Percentiles rank a stretch among this genome's conserved stretches.
These are phyloP conservation scores for Pseudococcus jackbeardsleyi DNA, from an alignment of 2,888 invertebrate species.

Conservation along the genomic window DNA sequence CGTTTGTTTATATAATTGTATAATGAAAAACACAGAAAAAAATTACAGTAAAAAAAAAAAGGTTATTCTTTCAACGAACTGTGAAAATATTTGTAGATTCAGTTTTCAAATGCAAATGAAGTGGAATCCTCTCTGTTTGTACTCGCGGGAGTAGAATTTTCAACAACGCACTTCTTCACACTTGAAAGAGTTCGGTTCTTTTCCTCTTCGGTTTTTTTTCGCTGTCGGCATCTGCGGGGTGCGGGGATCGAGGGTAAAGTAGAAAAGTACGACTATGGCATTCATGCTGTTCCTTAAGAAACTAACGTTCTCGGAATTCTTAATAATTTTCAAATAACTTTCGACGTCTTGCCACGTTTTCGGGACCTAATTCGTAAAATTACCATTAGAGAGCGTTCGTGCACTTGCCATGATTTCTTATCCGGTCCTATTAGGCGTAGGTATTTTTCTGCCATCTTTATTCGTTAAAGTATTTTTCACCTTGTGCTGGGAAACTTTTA, in stretches of 20 bases:
- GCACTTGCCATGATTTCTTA: constrained; percentile 36
- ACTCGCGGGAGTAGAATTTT: constrained; percentile 55
- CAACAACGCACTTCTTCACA: constrained; percentile 56
- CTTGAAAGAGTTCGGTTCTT: constrained; percentile 57
- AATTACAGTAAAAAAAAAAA: constrained; percentile 39
- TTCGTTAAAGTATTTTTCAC: neutral
- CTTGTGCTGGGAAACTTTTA: neutral
- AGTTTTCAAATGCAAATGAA: constrained; percentile 60
- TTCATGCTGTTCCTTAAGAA: constrained; percentile 39
- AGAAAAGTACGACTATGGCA: constrained; percentile 13
- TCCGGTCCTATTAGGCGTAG: constrained; percentile 29
- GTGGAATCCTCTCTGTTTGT: constrained; percentile 53
- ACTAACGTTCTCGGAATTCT: constrained; percentile 51
- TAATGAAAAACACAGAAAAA: constrained; percentile 57
- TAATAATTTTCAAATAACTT: constrained; percentile 54
- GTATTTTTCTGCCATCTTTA: constrained; percentile 18
- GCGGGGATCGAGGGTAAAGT: too few relatives aligned
- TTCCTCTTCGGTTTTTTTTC: neutral
- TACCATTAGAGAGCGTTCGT: constrained; percentile 49
- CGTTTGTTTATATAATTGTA: constrained; percentile 43
- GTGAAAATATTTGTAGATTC: constrained; percentile 57
- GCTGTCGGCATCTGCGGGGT: neutral
- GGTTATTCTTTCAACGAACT: constrained; percentile 58
- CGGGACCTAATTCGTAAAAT: constrained; percentile 27
- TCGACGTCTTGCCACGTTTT: constrained; percentile 52